phyloP scores from a whole-genome alignment of 1,140 invertebrate species.

The Aphaenogaster ashmeadi region DNA sequence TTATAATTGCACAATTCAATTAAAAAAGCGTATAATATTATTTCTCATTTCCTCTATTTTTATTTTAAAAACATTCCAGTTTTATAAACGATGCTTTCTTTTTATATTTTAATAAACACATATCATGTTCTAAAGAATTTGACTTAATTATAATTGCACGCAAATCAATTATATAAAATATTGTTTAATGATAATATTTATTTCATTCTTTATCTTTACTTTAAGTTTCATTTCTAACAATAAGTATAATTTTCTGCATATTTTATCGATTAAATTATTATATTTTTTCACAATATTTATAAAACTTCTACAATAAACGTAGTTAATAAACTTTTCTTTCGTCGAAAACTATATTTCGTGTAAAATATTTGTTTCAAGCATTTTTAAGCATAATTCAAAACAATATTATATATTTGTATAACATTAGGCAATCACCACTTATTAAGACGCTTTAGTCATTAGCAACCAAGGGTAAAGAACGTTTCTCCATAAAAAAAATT shows the following conservation, averaged over 20 bases:
- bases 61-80: background rate
- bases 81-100: background rate
- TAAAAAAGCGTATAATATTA: background rate
- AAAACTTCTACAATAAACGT: background rate
- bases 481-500: slow-evolving; percentile 41
- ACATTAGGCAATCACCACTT: background rate
- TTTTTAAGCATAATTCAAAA: background rate
- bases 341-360: background rate
- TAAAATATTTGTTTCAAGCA: background rate
- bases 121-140: background rate
- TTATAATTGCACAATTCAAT: background rate
- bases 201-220: background rate
- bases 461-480: background rate
- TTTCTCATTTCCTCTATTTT: background rate
- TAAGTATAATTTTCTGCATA: background rate
- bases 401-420: background rate
- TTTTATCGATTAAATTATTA: background rate
- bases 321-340: background rate
- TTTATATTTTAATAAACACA: background rate
- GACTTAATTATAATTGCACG: background rate
- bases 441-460: background rate
- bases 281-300: background rate
- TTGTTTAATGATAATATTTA: background rate
- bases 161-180: background rate
- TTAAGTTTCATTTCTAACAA: background rate